A percentile compares a stretch with the other conserved stretches of the same genome.
phyloP scores from a whole-genome alignment of 2,888 invertebrate species.

The Furcula furcula region DNA sequence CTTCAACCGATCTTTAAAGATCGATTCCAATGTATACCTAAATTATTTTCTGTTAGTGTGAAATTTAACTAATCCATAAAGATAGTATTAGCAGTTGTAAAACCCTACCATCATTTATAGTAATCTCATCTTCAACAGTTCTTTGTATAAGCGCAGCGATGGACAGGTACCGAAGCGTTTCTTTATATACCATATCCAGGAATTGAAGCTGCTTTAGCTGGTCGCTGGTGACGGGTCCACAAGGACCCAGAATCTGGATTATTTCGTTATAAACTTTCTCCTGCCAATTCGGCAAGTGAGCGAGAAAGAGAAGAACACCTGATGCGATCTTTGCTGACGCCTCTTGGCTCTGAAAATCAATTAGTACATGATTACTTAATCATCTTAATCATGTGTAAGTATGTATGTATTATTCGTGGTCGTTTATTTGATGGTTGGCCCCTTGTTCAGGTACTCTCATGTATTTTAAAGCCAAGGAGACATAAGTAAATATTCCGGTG shows the following conservation, averaged over 20 bases:
- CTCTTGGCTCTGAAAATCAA: constrained; percentile 63
- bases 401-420: no score
- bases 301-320: constrained; percentile 53
- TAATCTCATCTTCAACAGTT: constrained; percentile 58
- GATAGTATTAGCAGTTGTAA: no score
- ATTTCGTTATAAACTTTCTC: constrained; percentile 61
- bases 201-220: constrained; percentile 48
- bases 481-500: no score
- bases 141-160: constrained; percentile 64
- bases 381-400: no score
- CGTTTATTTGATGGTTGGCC: no score
- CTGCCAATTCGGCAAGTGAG: constrained; percentile 68
- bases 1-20: no score
- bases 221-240: constrained; percentile 37
- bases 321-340: constrained; percentile 64
- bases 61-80: no score
- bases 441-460: no score
- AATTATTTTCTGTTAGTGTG: no score
- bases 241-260: constrained; percentile 40
- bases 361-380: neutral
- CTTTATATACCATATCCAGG: constrained; percentile 65
- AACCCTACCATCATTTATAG: constrained; percentile 51
- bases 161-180: constrained; percentile 54
- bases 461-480: no score
- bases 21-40: no score